Evolutionary conservation across 2,797 vertebrate genomes (phyloP), one percentile per base, ranked within the genome.

Genomic region (Sebastes oblongus): DNA sequence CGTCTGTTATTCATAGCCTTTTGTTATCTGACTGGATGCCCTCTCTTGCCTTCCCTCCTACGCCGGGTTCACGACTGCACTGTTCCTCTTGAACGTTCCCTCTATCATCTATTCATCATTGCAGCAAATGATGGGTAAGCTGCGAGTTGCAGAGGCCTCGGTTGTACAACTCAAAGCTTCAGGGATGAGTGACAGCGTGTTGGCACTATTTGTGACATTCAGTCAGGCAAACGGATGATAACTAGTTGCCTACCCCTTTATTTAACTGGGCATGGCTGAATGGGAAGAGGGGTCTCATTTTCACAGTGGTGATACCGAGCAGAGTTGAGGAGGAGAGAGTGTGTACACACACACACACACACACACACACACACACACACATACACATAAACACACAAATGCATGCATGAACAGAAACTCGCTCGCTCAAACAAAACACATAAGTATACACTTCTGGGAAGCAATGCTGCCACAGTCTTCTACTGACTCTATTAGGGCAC

Each of bases 241-340:
- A 83, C 78, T 83, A 77, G 75, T 79, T 83, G 27, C 76, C 76
- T 75, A 73, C 78, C 82, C 82, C 61, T 80, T 84, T 74, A 91
- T 92, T 91, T 89, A 82, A 80, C 82, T 77, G 79, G 71, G 56
- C 66, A 77, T 11, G 61, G 64, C 76, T 75, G 62, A 88, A 84
- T 72, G 61, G 52, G 24, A 87, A 80, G 75, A 27, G 32, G 73
- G 67, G 39, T 73, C 67, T 87, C 62, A 80, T 90, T 88, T 83
- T 87, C 72, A 75, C 82, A 83, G 86, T 83, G 30, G 80, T 78
- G 73, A 80, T 59, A 79, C 27, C 54, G 62, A 80, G 80, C 39
- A 66, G n/a, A 68, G n/a, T 22, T 72, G 64, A 50, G 59, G 55
- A 83, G 72, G 30, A 72, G 68, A 24, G 52, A 80, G 52, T 10